Conservation (phyloP, 2,888 invertebrate genomes). For the Hesperia comma region DNA sequence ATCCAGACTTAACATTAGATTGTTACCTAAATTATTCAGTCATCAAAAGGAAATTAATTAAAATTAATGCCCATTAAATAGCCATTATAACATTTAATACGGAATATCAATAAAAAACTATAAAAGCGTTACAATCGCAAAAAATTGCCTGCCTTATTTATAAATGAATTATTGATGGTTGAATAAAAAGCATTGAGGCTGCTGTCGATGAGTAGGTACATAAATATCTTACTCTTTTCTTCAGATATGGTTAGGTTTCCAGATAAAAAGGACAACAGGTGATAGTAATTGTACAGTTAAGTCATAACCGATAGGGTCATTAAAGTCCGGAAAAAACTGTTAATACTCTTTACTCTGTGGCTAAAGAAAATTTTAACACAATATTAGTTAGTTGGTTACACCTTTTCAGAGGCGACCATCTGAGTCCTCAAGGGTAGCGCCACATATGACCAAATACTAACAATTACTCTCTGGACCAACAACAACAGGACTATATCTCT, state of each 20-base stretch:
- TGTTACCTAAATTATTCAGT: background rate
- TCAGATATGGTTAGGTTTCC: constrained; percentile 18
- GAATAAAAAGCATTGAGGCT: constrained; percentile 38
- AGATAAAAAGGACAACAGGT: constrained; percentile 33
- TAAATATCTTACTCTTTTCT: constrained; percentile 36
- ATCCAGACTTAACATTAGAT: too few relatives aligned
- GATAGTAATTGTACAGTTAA: constrained; percentile 22
- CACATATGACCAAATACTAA: too few relatives aligned
- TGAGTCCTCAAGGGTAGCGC: too few relatives aligned
- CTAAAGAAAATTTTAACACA: too few relatives aligned
- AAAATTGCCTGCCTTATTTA: constrained; percentile 19
- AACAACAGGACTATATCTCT: too few relatives aligned
- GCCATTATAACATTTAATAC: background rate
- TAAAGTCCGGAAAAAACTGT: too few relatives aligned
- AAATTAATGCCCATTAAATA: constrained; percentile 5
- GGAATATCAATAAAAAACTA: constrained; percentile 14
- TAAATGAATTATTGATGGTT: constrained; percentile 40
- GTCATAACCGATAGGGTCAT: too few relatives aligned
- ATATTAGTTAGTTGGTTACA: too few relatives aligned
- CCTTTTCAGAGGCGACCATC: too few relatives aligned
- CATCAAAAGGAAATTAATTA: constrained; percentile 3
- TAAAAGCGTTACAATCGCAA: constrained; percentile 13
- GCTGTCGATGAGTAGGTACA: too few relatives aligned
- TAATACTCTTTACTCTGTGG: too few relatives aligned
- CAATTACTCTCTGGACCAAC: too few relatives aligned